A percentile compares a stretch with the other conserved stretches of the same genome.
Evolutionary conservation across 2,888 invertebrate genomes (phyloP).

Genomic region (Sphinx pinastri): DNA sequence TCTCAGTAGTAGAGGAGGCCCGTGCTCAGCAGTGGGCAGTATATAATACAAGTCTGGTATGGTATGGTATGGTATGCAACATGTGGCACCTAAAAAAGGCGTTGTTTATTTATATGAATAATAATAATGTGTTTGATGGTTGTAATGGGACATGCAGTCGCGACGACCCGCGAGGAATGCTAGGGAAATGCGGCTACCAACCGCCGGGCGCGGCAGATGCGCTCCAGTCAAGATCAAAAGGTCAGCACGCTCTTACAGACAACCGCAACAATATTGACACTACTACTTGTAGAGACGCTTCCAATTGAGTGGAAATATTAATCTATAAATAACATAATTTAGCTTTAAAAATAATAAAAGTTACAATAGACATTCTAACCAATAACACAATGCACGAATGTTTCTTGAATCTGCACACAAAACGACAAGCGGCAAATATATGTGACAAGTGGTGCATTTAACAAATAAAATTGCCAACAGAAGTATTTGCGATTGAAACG

Average conservation of each 20-base stretch:
- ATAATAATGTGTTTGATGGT: neutral
- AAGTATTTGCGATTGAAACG: slow-evolving; percentile 26
- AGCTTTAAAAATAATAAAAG: neutral
- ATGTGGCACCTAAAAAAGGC: neutral
- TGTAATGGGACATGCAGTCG: neutral
- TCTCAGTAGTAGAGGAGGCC: no score
- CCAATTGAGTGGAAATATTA: no score
- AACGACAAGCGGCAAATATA: slow-evolving; percentile 41
- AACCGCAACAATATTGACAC: neutral
- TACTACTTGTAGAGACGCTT: no score
- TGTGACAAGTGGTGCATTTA: slow-evolving; percentile 42
- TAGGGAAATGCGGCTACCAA: neutral
- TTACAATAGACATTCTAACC: slow-evolving; percentile 34
- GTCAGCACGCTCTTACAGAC: neutral
- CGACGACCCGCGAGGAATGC: slow-evolving; percentile 6
- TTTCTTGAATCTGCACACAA: slow-evolving; percentile 34
- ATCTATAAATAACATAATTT: no score
- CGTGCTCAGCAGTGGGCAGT: no score
- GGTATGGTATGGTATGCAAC: no score
- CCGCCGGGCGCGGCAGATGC: slow-evolving; percentile 13
- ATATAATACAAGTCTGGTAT: no score
- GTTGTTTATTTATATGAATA: neutral
- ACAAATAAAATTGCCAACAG: slow-evolving; percentile 26
- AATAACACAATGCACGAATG: slow-evolving; percentile 52
- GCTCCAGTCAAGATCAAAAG: neutral